A percentile compares a stretch with the other conserved stretches of the same genome.
Conservation (phyloP, 2,113 vertebrate species). For the Poeciliopsis turrubarensis region DNA sequence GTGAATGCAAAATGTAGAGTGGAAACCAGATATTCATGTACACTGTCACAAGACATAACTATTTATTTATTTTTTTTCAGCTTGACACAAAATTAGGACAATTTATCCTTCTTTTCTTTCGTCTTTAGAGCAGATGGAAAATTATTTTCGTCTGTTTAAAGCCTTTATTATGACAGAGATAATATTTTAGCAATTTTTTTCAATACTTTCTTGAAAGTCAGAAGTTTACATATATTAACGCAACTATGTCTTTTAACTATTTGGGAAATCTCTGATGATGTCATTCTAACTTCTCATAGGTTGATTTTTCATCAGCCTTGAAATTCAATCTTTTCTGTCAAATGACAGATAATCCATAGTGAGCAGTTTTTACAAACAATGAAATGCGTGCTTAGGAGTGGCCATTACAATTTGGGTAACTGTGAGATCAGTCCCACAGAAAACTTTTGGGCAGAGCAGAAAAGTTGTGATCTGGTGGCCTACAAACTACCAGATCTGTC, state of each 20-base stretch:
- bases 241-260: neutral
- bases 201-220: neutral
- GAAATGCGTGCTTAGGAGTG: neutral
- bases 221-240: neutral
- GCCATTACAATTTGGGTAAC: too few relatives aligned
- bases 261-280: neutral
- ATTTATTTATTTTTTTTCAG: neutral
- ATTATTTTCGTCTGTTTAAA: too few relatives aligned
- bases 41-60: neutral
- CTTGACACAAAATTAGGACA: neutral
- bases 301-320: neutral
- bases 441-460: neutral
- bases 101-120: neutral
- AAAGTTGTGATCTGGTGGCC: neutral
- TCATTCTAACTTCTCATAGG: neutral
- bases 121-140: neutral
- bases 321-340: neutral
- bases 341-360: neutral
- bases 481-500: neutral
- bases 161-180: neutral
- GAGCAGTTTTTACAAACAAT: neutral
- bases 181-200: neutral
- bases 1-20: slow-evolving; percentile 44
- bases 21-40: neutral
- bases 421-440: too few relatives aligned